phyloP scores from a whole-genome alignment of 2,888 invertebrate species.

The Sphaeridia pumilis region DNA sequence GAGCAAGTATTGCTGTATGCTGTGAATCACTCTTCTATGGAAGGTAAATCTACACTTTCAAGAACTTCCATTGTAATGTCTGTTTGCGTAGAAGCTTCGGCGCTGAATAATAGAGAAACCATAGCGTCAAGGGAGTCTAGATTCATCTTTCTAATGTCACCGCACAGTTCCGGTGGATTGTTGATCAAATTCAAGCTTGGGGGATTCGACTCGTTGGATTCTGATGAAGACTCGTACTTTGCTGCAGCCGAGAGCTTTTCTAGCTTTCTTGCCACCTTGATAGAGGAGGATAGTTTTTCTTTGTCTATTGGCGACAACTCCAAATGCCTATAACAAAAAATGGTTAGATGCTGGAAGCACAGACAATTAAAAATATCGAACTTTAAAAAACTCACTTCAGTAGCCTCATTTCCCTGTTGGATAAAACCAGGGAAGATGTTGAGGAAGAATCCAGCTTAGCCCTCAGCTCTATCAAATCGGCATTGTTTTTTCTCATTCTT shows the following conservation, averaged over 20 bases:
- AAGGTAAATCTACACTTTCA: background rate
- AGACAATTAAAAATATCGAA: background rate
- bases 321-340: slow-evolving; percentile 52
- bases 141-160: slow-evolving; percentile 1
- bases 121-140: slow-evolving; percentile 13
- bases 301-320: slow-evolving; percentile 85
- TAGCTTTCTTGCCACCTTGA: slow-evolving; percentile 82
- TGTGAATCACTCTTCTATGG: no score
- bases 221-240: slow-evolving; percentile 13
- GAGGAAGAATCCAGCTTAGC: slow-evolving; percentile 57
- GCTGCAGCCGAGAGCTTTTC: slow-evolving; percentile 56
- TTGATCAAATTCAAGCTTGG: slow-evolving; percentile 9
- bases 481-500: slow-evolving; percentile 78
- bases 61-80: slow-evolving; percentile 11
- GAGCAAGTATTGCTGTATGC: no score
- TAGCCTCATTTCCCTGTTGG: slow-evolving; percentile 80
- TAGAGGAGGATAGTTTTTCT: slow-evolving; percentile 76
- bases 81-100: slow-evolving; percentile 12
- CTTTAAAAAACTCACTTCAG: slow-evolving; percentile 48
- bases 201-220: slow-evolving; percentile 17
- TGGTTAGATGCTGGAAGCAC: background rate
- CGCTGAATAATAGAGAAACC: slow-evolving; percentile 9
- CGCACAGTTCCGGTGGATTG: background rate
- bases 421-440: slow-evolving; percentile 72
- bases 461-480: slow-evolving; percentile 76